Conservation (phyloP, 2,113 vertebrate genomes). For the Phyllostomus discolor region DNA sequence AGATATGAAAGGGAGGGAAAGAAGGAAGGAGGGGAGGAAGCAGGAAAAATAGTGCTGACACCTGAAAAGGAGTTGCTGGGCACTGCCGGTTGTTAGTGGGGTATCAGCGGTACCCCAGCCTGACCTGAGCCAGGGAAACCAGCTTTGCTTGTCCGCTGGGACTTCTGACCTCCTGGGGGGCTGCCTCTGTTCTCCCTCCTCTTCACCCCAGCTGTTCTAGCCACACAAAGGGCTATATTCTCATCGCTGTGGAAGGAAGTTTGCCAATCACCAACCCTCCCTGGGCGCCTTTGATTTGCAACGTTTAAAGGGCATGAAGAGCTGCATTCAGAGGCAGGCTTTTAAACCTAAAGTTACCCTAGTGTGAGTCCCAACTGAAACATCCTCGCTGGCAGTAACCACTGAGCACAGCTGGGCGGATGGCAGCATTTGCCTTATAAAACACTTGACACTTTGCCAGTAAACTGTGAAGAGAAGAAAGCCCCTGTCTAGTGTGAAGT, state of each 20-base stretch:
- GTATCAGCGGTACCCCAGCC: neutral
- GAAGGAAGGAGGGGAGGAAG: neutral
- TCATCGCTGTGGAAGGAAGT: slow-evolving; percentile 2
- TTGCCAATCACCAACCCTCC: slow-evolving; percentile 36
- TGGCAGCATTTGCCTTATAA: slow-evolving; percentile 47
- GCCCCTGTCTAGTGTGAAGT: slow-evolving; percentile 41
- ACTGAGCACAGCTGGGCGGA: slow-evolving; percentile 52
- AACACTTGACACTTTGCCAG: slow-evolving; percentile 63
- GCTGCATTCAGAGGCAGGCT: slow-evolving; percentile 40
- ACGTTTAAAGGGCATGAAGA: slow-evolving; percentile 45
- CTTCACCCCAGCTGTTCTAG: neutral
- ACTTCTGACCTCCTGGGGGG: neutral
- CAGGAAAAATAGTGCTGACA: neutral
- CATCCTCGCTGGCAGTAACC: slow-evolving; percentile 8
- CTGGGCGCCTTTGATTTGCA: slow-evolving; percentile 53
- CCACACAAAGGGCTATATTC: slow-evolving; percentile 47
- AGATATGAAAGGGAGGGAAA: neutral
- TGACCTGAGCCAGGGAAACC: neutral
- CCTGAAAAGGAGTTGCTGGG: neutral
- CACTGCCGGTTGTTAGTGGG: neutral
- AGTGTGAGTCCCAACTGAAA: slow-evolving; percentile 51
- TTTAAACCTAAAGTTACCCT: slow-evolving; percentile 45
- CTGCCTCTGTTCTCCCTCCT: neutral
- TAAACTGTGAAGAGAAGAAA: slow-evolving; percentile 59
- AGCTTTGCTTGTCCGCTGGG: neutral